Evolutionary conservation across 2,113 vertebrate species (phyloP), one percentile per base, ranked within the genome.

Genomic region (Calonectris borealis): DNA sequence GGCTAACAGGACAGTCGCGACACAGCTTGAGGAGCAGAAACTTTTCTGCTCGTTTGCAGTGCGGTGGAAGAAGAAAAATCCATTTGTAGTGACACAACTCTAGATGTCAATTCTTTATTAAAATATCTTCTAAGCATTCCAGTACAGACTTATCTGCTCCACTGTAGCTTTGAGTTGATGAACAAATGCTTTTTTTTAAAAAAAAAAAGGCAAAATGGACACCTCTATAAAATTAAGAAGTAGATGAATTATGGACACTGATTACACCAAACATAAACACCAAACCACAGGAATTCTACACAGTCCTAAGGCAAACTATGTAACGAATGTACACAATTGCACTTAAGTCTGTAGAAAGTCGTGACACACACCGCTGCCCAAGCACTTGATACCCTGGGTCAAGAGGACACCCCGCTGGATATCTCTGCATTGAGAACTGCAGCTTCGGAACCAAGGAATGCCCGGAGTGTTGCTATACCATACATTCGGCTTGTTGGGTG

Each of bases 81-180:
- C 57, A 31, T 44, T 72, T 27, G 48, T 15, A 71, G 57, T 18
- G n/a, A 96, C 48, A 61, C 11, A 66, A 49, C 6, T 80, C 69
- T 84, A 83, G 92, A 77, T 85, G 71, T 49, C 79, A 57, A 8
- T 60, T 84, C 44, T 98, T 98, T 98, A 98, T 98, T 98, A 65
- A 83, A 96, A 89, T 34, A 27, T 73, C 29, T 64, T 97, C 92
- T 90, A 70, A 95, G 83, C 68, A 68, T 69, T 73, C 51, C 93
- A 54, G 93, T 58, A 76, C 42, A 80, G 76, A 62, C 36, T 83
- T 88, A 57, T 75, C 84, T 93, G 78, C 46, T 97, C 92, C 68
- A 77, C 34, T 93, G 83, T 69, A 94, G 58, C 49, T 91, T 42
- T 77, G 58, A 72, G 55, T 31, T 40, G 34, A 86, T 71, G 4